These are phyloP conservation scores for Neoniphon sammara DNA, from an alignment of 2,797 vertebrate genomes.

Conservation along the genomic window DNA sequence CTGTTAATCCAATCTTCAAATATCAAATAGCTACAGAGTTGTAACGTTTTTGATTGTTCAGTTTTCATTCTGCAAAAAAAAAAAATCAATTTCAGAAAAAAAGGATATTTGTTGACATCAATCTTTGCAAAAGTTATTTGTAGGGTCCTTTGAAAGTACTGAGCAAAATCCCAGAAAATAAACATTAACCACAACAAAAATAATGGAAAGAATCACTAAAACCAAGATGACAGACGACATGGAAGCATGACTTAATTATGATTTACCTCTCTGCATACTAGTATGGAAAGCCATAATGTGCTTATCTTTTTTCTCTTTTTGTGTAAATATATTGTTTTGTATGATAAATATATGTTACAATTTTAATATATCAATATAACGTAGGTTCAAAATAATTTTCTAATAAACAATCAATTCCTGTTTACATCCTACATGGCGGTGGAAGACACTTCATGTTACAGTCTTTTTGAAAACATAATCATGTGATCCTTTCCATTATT, in stretches of 20 bases:
- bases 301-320: slow-evolving; percentile 38
- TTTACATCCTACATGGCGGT: slow-evolving; percentile 16
- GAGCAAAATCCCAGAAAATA: slow-evolving; percentile 37
- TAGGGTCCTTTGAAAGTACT: slow-evolving; percentile 37
- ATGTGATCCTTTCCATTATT: slow-evolving; percentile 52
- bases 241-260: slow-evolving; percentile 29
- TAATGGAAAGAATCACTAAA: slow-evolving; percentile 61
- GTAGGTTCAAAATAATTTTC: slow-evolving; percentile 10
- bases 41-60: slow-evolving; percentile 43
- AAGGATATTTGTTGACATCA: slow-evolving; percentile 55
- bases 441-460: slow-evolving; percentile 39
- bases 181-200: slow-evolving; percentile 57
- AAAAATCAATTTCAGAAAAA: slow-evolving; percentile 23
- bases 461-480: slow-evolving; percentile 23
- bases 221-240: slow-evolving; percentile 38
- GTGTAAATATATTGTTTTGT: slow-evolving; percentile 47
- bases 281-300: slow-evolving; percentile 31
- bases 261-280: slow-evolving; percentile 47
- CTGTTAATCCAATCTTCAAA: slow-evolving; percentile 2
- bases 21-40: slow-evolving; percentile 28
- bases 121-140: slow-evolving; percentile 43
- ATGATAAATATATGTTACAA: slow-evolving; percentile 33
- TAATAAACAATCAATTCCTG: slow-evolving; percentile 34
- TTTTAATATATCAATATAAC: slow-evolving; percentile 32
- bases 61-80: slow-evolving; percentile 29